Percentiles rank a stretch among this genome's conserved stretches.
Conservation (phyloP, 2,888 invertebrate species). For the Magallana nippona region DNA sequence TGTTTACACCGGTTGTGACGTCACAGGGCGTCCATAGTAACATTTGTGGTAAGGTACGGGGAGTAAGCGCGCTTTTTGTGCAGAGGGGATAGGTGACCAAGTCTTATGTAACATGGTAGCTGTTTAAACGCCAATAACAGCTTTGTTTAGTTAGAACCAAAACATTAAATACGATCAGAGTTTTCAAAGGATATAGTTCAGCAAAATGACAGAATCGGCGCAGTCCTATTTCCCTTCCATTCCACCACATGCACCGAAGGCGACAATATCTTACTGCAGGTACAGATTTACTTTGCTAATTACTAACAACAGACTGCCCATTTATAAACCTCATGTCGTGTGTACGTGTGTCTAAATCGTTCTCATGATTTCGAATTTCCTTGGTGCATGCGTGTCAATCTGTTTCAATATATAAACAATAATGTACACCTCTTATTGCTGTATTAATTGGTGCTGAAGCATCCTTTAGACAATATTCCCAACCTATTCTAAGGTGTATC, state of each 20-base stretch:
- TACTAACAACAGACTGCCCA: no score
- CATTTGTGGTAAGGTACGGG: constrained; percentile 29
- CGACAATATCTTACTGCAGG: constrained; percentile 69
- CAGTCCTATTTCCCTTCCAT: constrained; percentile 70
- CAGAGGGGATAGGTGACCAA: no score
- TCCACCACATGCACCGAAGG: constrained; percentile 66
- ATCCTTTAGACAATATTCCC: no score
- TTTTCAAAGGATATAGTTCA: no score
- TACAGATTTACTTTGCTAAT: constrained; percentile 42
- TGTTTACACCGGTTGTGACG: constrained; percentile 51
- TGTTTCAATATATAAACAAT: not conserved
- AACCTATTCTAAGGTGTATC: no score
- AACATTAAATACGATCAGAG: no score
- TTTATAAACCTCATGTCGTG: not conserved
- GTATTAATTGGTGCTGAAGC: no score
- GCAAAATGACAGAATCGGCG: constrained; percentile 37
- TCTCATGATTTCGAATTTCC: not conserved
- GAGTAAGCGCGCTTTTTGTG: constrained; percentile 23
- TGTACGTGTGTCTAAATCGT: not conserved
- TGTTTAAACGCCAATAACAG: not conserved
- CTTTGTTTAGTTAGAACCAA: no score
- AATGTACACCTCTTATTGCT: no score
- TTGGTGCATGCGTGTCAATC: not conserved
- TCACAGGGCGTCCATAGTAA: constrained; percentile 46
- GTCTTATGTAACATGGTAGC: not conserved